Evolutionary conservation across 1,140 invertebrate genomes (phyloP), one percentile per base, ranked within the genome.

Genomic region (Heliconius himera): DNA sequence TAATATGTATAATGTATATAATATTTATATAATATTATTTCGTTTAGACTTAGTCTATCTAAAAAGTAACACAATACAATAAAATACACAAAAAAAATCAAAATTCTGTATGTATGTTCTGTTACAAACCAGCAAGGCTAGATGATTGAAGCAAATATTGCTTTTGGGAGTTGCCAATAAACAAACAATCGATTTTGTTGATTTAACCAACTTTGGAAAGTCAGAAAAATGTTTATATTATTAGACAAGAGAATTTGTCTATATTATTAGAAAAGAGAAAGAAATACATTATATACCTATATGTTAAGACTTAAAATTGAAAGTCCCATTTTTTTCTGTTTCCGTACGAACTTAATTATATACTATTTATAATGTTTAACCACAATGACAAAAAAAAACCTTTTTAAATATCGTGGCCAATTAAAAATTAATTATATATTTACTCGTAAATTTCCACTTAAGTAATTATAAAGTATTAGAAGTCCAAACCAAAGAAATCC

Each of bases 141-240:
- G 22, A 66, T 66, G 26, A 66, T 66, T 66, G 60, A 66, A 66
- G 60, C 60, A 66, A 66, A 66, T 66, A 66, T 66, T 66, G 60
- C 22, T 66, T 66, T 66, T 66, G 60, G 22, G 60, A 2, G 60
- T 66, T 3, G 60, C 60, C 60, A 66, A 66, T 66, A 66, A 66
- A 66, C 22, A 66, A 66, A 66, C 26, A 66, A 66, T 26, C 60
- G 22, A 66, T 29, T 29, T 66, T 29, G 26, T 66, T 66, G 9
- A 66, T 66, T 66, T 66, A 66, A 29, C 60, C 60, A 11, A 66
- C 11, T 26, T 8, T 29, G 13, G 11, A 3, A 13, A 66, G 13
- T 16, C 26, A 13, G 11, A 66, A 66, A 60, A 66, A 66, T 13
- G 26, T 66, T 26, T 66, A 29, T 4, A 60, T 60, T 22, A 60